A percentile compares a stretch with the other conserved stretches of the same genome.
These are phyloP conservation scores for Lasioglossum baleicum DNA, from an alignment of 1,140 invertebrate genomes.

Conservation along the genomic window DNA sequence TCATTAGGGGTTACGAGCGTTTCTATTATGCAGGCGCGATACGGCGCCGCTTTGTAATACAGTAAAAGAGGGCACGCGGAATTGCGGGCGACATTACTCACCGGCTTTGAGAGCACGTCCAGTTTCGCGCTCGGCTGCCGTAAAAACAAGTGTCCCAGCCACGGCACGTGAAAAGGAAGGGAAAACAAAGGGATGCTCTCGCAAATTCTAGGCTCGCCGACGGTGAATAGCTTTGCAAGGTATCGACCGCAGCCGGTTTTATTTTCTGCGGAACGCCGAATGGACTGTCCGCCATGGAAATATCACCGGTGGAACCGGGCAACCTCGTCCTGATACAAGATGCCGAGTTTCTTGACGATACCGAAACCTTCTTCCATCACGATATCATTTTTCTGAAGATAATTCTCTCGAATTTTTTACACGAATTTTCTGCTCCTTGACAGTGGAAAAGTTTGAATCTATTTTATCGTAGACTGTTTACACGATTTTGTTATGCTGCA, in stretches of 20 bases:
- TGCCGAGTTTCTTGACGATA: no score
- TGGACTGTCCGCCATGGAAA: slow-evolving; percentile 3
- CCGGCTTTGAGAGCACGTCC: slow-evolving; percentile 62
- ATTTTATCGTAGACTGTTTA: no score
- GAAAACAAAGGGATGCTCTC: slow-evolving; percentile 55
- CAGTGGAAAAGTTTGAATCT: no score
- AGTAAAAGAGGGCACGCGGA: slow-evolving; percentile 34
- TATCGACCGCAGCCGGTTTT: slow-evolving; percentile 37
- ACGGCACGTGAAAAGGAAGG: slow-evolving; percentile 42
- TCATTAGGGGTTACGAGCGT: slow-evolving; percentile 21
- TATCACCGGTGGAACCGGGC: background rate
- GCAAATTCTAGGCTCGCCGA: slow-evolving; percentile 33
- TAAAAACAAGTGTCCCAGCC: slow-evolving; percentile 54
- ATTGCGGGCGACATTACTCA: slow-evolving; percentile 71
- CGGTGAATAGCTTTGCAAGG: slow-evolving; percentile 51
- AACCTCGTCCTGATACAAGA: background rate
- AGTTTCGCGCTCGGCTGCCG: slow-evolving; percentile 62
- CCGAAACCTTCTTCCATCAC: no score
- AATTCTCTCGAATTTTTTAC: no score
- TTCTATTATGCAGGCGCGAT: slow-evolving; percentile 1
- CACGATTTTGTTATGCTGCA: no score
- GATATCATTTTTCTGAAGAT: no score
- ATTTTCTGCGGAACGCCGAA: background rate
- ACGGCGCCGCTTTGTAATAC: slow-evolving; percentile 13
- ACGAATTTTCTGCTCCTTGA: no score